Base-by-base conservation (phyloP, 2,888 invertebrate genomes). In the Ctena decussata region DNA sequence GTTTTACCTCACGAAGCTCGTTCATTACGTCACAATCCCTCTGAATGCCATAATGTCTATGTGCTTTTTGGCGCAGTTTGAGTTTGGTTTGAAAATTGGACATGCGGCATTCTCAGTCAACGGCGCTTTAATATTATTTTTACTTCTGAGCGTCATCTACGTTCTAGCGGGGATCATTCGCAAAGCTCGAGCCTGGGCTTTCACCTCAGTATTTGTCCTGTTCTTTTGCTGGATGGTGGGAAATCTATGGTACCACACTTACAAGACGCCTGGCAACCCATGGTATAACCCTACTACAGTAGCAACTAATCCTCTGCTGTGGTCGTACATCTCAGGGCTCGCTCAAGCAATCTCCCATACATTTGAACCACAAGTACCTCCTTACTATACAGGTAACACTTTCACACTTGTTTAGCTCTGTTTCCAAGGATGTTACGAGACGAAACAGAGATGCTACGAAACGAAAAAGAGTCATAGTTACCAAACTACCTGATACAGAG, bases 11-110 rank as follows among this genome's bases (percentile, higher is more conserved):
- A 30, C 77, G 11, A 84, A 84, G 60, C 69, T 53, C 57, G 60
- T 80, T 27, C 84, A 84, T n/a, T 80, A 77, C 32, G 65, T 80
- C 27, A 84, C 80, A 15, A 77, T 84, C 32, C 80, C 84, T 41
- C 53, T 30, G 5, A 80, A 80, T 21, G 80, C 57, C 35, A 74
- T 84, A 69, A 21, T 80, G n/a, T 71, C 77, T 1, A 84, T 84
- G 80, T 53, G 49, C 32, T 84, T 80, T 30, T 49, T 80, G 2
- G 84, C 80, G 1, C 84, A 84, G 57, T 84, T 83, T 32, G 8
- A 49, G 21, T 69, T 77, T 18, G 84, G 77, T 18, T 15, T 27
- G 0, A 0, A 32, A n/a, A 27, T 69, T 6, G 76, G 46, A 72
- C 35, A 78, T 15, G 78, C 74, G 6, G 80, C 77, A 1, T 84